Percentiles rank a stretch among this genome's conserved stretches.
Conservation (phyloP, 2,113 vertebrate genomes). For the Geothlypis trichas region DNA sequence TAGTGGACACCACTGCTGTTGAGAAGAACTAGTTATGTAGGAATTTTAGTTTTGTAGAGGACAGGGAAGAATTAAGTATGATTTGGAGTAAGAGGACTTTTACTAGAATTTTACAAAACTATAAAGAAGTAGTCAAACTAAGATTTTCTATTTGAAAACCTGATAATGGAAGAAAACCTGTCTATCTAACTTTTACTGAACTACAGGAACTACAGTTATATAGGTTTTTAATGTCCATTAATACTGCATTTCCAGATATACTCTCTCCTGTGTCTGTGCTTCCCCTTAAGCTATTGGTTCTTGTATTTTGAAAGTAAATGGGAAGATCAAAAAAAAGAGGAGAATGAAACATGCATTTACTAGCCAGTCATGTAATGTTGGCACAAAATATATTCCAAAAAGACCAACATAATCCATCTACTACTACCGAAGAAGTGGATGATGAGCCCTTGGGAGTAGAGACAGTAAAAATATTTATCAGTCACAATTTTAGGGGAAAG, state of each 20-base stretch:
- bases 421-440: background rate
- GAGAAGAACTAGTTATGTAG: background rate
- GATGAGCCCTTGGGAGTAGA: background rate
- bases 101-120: background rate
- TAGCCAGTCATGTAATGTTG: rapidly evolving
- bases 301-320: background rate
- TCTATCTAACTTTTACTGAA: background rate
- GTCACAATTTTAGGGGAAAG: background rate
- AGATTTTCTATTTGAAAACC: background rate
- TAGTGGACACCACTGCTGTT: background rate
- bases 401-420: background rate
- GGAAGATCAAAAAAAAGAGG: background rate
- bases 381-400: background rate
- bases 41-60: background rate
- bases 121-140: background rate
- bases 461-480: background rate
- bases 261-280: background rate
- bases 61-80: background rate
- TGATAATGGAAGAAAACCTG: background rate
- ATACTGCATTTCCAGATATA: background rate
- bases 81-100: background rate
- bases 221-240: background rate
- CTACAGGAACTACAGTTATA: background rate
- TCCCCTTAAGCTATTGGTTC: background rate
- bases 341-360: background rate